Evolutionary conservation across 2,888 invertebrate genomes (phyloP).

Genomic region (Mayetiola destructor): DNA sequence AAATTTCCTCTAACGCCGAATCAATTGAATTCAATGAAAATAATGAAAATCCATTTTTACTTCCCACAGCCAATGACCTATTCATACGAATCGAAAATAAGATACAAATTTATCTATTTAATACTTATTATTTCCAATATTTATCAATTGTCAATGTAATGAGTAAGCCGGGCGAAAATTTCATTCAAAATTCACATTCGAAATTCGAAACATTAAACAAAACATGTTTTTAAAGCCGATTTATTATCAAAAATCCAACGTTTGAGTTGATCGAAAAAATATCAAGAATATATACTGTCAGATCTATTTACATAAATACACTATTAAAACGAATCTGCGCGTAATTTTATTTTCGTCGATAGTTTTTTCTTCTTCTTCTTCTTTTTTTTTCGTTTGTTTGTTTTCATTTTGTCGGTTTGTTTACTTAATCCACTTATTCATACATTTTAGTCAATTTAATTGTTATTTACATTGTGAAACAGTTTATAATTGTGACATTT

Average conservation of each 20-base stretch:
- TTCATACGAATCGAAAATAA: constrained; percentile 21
- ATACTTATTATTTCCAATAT: too few relatives aligned
- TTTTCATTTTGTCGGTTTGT: not conserved
- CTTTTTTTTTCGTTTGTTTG: not conserved
- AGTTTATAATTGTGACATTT: too few relatives aligned
- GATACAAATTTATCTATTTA: too few relatives aligned
- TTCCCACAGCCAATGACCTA: constrained; percentile 86
- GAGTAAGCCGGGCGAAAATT: too few relatives aligned
- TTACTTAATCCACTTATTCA: not conserved
- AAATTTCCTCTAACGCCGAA: constrained; percentile 68
- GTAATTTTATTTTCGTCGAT: not conserved
- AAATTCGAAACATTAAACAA: too few relatives aligned
- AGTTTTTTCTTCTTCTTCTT: not conserved
- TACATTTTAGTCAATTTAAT: not conserved
- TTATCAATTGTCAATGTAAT: too few relatives aligned
- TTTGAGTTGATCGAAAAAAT: too few relatives aligned
- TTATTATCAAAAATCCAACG: too few relatives aligned
- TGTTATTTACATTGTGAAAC: not conserved
- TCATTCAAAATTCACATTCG: too few relatives aligned
- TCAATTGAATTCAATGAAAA: constrained; percentile 74
- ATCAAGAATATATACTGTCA: too few relatives aligned
- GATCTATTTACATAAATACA: constrained; percentile 1
- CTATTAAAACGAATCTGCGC: constrained; percentile 5
- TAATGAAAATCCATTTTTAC: constrained; percentile 77
- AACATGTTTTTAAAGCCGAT: too few relatives aligned